Conservation (phyloP, 2,113 vertebrate genomes). For the Hiodon tergisus region DNA sequence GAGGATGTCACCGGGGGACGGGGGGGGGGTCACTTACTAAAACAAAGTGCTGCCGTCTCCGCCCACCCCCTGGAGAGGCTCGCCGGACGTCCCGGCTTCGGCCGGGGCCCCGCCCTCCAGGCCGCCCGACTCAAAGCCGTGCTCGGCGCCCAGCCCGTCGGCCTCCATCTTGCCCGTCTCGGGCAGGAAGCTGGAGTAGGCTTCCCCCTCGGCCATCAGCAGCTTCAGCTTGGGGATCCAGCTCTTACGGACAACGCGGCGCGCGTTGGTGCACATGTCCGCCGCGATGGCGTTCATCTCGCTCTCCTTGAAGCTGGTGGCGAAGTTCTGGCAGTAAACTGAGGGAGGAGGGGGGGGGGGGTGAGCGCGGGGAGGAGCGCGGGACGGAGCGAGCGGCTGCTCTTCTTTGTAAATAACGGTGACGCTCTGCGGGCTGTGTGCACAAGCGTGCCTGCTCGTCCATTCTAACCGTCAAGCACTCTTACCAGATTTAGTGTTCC, state of each 20-base stretch:
- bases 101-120: slow-evolving; percentile 55
- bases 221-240: slow-evolving; percentile 93
- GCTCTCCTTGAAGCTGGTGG: slow-evolving; percentile 94
- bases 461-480: too few relatives aligned
- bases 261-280: slow-evolving; percentile 94
- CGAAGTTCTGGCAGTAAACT: slow-evolving; percentile 98
- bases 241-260: slow-evolving; percentile 89
- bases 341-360: background rate
- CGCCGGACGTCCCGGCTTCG: slow-evolving; percentile 57
- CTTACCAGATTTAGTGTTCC: too few relatives aligned
- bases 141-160: slow-evolving; percentile 70
- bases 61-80: slow-evolving; percentile 58
- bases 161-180: slow-evolving; percentile 83
- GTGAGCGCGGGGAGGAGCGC: background rate
- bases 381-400: background rate
- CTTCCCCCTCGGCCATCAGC: slow-evolving; percentile 80
- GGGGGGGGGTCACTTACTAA: slow-evolving; percentile 49
- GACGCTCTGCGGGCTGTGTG: background rate
- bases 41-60: slow-evolving; percentile 61
- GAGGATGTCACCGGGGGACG: slow-evolving; percentile 43
- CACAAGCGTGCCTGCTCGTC: too few relatives aligned
- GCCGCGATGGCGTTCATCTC: slow-evolving; percentile 95
- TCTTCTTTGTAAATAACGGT: background rate
- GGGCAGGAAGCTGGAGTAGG: slow-evolving; percentile 80
- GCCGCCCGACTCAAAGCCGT: slow-evolving; percentile 61